Conservation (phyloP, 2,113 vertebrate genomes). For the Microtus oregoni region DNA sequence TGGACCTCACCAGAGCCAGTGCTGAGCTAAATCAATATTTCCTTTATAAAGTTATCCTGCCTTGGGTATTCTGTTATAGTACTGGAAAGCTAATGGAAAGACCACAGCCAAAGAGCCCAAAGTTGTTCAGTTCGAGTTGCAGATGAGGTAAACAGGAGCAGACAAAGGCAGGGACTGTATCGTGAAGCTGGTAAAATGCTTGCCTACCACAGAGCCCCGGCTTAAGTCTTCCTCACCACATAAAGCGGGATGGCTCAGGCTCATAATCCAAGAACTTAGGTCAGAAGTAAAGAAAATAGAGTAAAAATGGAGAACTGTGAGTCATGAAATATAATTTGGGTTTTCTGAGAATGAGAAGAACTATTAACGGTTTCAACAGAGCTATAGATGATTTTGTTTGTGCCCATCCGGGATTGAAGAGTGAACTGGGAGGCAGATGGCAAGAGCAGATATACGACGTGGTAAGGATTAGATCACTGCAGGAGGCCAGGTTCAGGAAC, state of each 20-base stretch:
- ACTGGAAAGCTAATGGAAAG: background rate
- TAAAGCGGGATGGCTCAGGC: background rate
- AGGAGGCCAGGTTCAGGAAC: background rate
- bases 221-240: background rate
- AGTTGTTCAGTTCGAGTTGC: background rate
- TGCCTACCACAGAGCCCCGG: background rate
- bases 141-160: background rate
- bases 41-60: slow-evolving; percentile 1
- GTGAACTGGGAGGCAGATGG: background rate
- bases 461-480: background rate
- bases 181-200: background rate
- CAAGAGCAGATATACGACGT: background rate
- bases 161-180: background rate
- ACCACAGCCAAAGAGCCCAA: background rate
- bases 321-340: background rate
- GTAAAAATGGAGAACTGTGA: background rate
- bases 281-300: background rate
- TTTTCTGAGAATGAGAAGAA: slow-evolving; percentile 6
- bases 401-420: background rate
- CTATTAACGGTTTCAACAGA: background rate
- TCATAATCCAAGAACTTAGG: background rate
- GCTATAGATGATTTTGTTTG: background rate
- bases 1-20: background rate
- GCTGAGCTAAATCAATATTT: background rate
- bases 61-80: background rate